phyloP scores from a whole-genome alignment of 2,113 vertebrate species.

The Orycteropus afer region DNA sequence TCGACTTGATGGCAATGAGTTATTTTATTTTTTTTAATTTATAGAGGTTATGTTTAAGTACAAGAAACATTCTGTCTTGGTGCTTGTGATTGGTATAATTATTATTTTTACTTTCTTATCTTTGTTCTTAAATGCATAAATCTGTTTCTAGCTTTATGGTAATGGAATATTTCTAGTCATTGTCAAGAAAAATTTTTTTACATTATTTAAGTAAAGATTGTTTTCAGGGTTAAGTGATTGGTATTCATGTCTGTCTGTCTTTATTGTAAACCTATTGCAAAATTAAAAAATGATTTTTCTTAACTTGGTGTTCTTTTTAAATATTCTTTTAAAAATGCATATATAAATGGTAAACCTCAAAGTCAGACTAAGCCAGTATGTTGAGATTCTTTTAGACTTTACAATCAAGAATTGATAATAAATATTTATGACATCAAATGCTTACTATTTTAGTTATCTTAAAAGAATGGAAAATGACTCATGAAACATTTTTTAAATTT shows the following conservation, averaged over 20 bases:
- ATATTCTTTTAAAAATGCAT: constrained; percentile 43
- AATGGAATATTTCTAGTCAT: constrained; percentile 67
- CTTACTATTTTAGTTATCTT: constrained; percentile 42
- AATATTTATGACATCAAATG: constrained; percentile 46
- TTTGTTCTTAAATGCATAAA: constrained; percentile 76
- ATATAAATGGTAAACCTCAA: constrained; percentile 47
- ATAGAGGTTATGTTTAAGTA: constrained; percentile 57
- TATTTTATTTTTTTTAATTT: too few relatives aligned
- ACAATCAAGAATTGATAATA: constrained; percentile 41
- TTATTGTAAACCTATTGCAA: constrained; percentile 73
- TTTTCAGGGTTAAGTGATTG: constrained; percentile 54
- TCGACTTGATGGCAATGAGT: too few relatives aligned
- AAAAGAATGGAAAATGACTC: constrained; percentile 35
- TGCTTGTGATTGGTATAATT: constrained; percentile 67
- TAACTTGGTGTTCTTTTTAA: constrained; percentile 67
- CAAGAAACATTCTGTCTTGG: constrained; percentile 67
- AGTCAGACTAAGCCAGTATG: constrained; percentile 40
- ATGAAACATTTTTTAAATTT: neutral
- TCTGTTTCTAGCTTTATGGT: constrained; percentile 67
- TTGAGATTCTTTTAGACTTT: constrained; percentile 52
- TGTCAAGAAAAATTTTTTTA: constrained; percentile 68
- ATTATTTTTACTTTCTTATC: constrained; percentile 65
- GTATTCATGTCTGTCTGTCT: constrained; percentile 56
- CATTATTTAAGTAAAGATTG: constrained; percentile 64
- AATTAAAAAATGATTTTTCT: constrained; percentile 78